phyloP scores from a whole-genome alignment of 2,113 vertebrate species.

The Isichthys henryi region DNA sequence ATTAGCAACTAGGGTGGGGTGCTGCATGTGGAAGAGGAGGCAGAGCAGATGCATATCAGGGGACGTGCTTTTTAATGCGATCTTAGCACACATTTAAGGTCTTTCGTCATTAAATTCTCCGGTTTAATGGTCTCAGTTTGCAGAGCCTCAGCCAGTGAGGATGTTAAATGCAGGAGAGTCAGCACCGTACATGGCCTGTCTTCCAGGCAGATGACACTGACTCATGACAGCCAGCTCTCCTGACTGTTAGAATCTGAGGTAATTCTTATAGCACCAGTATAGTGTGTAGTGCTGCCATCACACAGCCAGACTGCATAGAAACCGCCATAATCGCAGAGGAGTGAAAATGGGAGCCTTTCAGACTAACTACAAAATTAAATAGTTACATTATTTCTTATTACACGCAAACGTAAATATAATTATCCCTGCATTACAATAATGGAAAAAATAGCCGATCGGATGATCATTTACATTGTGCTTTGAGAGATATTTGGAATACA shows the following conservation, averaged over 20 bases:
- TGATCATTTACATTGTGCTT: slow-evolving; percentile 49
- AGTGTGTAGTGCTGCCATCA: neutral
- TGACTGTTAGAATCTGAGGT: neutral
- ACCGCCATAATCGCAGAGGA: neutral
- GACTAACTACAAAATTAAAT: neutral
- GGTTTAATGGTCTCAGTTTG: neutral
- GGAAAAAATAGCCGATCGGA: neutral
- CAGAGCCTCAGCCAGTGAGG: neutral
- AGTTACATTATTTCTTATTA: neutral
- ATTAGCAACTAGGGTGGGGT: neutral
- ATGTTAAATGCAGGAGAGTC: neutral
- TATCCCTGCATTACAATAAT: neutral
- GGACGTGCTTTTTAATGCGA: neutral
- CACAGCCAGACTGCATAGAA: neutral
- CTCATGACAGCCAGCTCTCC: neutral
- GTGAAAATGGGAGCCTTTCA: neutral
- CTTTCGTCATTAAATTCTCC: neutral
- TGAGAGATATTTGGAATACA: slow-evolving; percentile 47
- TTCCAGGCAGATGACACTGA: neutral
- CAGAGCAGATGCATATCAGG: neutral
- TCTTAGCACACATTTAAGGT: neutral
- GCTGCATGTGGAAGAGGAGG: neutral
- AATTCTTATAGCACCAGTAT: neutral
- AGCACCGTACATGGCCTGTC: neutral
- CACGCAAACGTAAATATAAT: neutral